A percentile compares a stretch with the other conserved stretches of the same genome.
These are phyloP conservation scores for Archips crataeganus DNA, from an alignment of 2,888 invertebrate genomes.

Conservation along the genomic window DNA sequence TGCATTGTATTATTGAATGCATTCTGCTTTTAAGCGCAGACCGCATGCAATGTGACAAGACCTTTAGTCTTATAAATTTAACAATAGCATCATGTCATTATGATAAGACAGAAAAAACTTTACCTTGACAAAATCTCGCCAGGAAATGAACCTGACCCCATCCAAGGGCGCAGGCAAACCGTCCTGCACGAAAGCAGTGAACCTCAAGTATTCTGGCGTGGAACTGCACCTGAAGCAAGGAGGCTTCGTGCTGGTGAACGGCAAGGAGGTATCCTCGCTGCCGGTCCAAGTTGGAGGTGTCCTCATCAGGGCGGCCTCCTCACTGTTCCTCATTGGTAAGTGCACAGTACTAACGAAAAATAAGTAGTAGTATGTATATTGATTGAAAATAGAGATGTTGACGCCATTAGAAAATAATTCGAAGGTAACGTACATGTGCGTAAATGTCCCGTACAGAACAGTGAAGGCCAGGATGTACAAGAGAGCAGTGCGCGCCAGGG, in stretches of 20 bases:
- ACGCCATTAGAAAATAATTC: no score
- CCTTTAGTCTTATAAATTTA: no score
- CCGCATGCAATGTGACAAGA: no score
- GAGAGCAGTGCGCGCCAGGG: no score
- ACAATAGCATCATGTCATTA: no score
- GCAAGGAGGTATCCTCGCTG: slow-evolving; percentile 87
- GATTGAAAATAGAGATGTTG: no score
- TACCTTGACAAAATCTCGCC: slow-evolving; percentile 25
- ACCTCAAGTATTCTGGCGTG: slow-evolving; percentile 83
- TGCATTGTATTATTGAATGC: no score
- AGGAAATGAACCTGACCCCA: slow-evolving; percentile 88
- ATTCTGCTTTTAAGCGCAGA: no score
- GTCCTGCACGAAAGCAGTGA: slow-evolving; percentile 94
- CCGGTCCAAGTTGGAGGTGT: slow-evolving; percentile 88
- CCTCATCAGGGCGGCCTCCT: slow-evolving; percentile 91
- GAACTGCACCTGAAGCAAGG: slow-evolving; percentile 91
- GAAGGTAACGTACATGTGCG: no score
- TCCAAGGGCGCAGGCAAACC: slow-evolving; percentile 86
- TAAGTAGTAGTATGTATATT: no score
- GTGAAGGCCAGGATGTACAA: no score
- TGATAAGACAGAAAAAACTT: background rate
- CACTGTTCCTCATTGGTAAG: slow-evolving; percentile 89
- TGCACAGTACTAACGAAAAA: background rate
- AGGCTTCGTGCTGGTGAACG: slow-evolving; percentile 89
- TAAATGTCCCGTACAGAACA: no score